Percentiles rank a stretch among this genome's conserved stretches.
Evolutionary conservation across 1,140 invertebrate species (phyloP).

Genomic region (Rhysida immarginata): DNA sequence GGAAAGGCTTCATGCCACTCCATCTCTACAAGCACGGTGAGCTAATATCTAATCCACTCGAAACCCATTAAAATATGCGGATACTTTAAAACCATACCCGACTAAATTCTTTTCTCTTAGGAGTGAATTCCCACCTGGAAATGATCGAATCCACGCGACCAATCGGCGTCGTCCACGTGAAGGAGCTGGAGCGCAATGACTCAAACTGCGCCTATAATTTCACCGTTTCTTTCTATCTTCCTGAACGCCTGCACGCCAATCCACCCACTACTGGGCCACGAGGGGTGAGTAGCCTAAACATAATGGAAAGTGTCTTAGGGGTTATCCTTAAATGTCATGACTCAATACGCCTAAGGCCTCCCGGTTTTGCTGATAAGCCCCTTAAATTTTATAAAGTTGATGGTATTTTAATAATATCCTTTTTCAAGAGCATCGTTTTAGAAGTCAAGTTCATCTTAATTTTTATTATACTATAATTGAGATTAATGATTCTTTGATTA

Average conservation of each 20-base stretch:
- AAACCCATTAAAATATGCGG: neutral
- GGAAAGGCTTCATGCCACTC: conserved; percentile 24
- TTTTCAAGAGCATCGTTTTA: too few species aligned
- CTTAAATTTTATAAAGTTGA: too few species aligned
- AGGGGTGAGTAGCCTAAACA: conserved; percentile 18
- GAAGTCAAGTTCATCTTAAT: too few species aligned
- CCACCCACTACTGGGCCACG: conserved; percentile 19
- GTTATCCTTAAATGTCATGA: too few species aligned
- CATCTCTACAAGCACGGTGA: conserved; percentile 24
- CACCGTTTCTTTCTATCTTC: conserved; percentile 22
- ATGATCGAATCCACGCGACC: conserved; percentile 23
- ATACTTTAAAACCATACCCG: too few species aligned
- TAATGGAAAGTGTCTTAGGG: too few species aligned
- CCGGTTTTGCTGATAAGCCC: too few species aligned
- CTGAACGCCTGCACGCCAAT: conserved; percentile 20
- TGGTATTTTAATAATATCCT: too few species aligned
- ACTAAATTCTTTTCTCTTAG: conserved; percentile 7
- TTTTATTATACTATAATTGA: too few species aligned
- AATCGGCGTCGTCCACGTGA: conserved; percentile 20
- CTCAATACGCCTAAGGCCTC: too few species aligned
- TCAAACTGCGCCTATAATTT: conserved; percentile 20
- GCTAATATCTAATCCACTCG: neutral
- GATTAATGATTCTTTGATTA: too few species aligned
- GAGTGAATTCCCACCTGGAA: conserved; percentile 23
- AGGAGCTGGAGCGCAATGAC: conserved; percentile 11